phyloP scores from a whole-genome alignment of 2,888 invertebrate genomes.

The Cordilura impudica region DNA sequence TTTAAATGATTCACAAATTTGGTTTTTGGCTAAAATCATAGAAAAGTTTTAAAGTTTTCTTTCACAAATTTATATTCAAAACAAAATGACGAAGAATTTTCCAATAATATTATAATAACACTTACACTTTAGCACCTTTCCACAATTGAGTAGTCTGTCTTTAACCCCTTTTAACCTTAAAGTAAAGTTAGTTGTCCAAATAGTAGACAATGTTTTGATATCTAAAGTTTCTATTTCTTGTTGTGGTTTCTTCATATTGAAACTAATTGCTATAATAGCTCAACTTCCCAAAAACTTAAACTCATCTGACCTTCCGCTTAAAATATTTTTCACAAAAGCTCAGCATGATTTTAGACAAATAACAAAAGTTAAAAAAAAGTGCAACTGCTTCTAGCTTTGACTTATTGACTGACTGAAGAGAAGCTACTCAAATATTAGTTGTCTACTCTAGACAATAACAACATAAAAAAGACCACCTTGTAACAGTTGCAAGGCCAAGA shows the following conservation, averaged over 20 bases:
- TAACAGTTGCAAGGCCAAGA: slow-evolving; percentile 49
- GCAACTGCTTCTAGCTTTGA: slow-evolving; percentile 17
- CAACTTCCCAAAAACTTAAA: slow-evolving; percentile 41
- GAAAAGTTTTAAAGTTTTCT: too few relatives aligned
- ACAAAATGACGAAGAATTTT: too few relatives aligned
- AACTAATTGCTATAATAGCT: slow-evolving; percentile 45
- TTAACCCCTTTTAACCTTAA: slow-evolving; percentile 47
- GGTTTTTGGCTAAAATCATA: too few relatives aligned
- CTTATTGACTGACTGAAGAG: slow-evolving; percentile 24
- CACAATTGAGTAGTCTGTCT: slow-evolving; percentile 13
- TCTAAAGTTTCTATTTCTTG: slow-evolving; percentile 20
- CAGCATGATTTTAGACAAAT: slow-evolving; percentile 30
- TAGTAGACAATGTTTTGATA: neutral
- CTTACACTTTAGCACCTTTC: too few relatives aligned
- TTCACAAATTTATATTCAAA: too few relatives aligned
- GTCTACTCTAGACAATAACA: neutral
- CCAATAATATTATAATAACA: too few relatives aligned
- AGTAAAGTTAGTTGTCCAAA: neutral
- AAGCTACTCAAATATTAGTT: neutral
- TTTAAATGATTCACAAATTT: too few relatives aligned
- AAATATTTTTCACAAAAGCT: slow-evolving; percentile 29
- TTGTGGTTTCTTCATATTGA: slow-evolving; percentile 45
- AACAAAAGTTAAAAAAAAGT: slow-evolving; percentile 6
- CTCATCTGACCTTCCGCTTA: slow-evolving; percentile 38
- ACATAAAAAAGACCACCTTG: slow-evolving; percentile 58